Base-by-base conservation (phyloP, 2,113 vertebrate species). In the Hypomesus transpacificus region DNA sequence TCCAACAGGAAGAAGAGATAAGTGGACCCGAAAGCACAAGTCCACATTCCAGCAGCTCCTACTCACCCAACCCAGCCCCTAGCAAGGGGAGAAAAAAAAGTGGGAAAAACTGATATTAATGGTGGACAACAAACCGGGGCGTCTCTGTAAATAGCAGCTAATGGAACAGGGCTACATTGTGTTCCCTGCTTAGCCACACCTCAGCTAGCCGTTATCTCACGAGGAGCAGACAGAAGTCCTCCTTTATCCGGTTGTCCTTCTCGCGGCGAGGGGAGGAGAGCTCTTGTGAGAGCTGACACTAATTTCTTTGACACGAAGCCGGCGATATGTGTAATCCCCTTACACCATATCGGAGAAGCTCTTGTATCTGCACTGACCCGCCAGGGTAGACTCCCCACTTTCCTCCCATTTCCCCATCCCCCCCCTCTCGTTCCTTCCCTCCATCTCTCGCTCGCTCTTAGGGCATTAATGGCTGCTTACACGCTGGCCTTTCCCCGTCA, bases 291-390 rank as follows among this genome's bases (percentile, higher is more conserved):
- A 69, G 75, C 73, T 75, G 80, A 81, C 79, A 67, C 85, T 80
- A 82, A 86, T 85, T 78, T 75, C 71, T 69, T 76, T 83, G 85
- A 87, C 85, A 80, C 66, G 80, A 82, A 83, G 80, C 74, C 75
- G 77, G 83, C 60, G 80, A 84, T 80, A 84, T 82, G 82, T 83
- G 82, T 87, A 85, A 87, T 87, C 83, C 81, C 74, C 69, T 87
- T 80, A 82, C 68, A 86, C 78, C 20, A 76, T 61, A 75, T 72
- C 80, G 9, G 11, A 70, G 72, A 54, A 81, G 79, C 78, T 81
- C 70, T 76, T 87, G 79, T 75, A 75, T 73, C 72, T 63, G 24
- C 46, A 13, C 77, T 82, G 82, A 78, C 77, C 74, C 39, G 34
- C 16, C 26, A 14, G 61, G 61, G 61, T 63, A 28, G 61, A 46